Conservation (phyloP, 2,888 invertebrate species). For the Drosophila atroscutellata region DNA sequence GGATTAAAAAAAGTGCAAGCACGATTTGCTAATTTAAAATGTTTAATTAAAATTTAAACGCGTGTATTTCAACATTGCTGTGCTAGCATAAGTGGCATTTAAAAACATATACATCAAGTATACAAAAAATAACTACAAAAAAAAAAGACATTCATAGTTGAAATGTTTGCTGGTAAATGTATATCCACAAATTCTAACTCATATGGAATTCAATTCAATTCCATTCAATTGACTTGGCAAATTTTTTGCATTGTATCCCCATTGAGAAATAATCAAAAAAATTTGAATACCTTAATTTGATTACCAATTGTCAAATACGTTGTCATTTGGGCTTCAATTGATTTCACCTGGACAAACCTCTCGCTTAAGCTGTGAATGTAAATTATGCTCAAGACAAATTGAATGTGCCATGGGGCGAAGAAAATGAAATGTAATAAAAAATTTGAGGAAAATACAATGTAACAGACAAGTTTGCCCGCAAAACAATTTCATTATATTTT, state of each 20-base stretch:
- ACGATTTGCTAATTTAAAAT: constrained; percentile 20
- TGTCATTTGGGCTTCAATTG: constrained; percentile 22
- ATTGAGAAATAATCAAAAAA: constrained; percentile 42
- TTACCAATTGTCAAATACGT: constrained; percentile 39
- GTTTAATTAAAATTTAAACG: constrained; percentile 18
- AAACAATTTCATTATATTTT: constrained; percentile 51
- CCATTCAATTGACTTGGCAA: not conserved
- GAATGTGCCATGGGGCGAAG: constrained; percentile 38
- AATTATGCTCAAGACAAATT: constrained; percentile 63
- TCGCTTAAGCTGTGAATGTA: constrained; percentile 39
- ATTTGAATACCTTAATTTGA: constrained; percentile 35
- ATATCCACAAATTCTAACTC: constrained; percentile 5
- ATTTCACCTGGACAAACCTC: constrained; percentile 26
- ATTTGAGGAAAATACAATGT: constrained; percentile 6
- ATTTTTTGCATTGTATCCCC: constrained; percentile 17
- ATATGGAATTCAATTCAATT: constrained; percentile 25
- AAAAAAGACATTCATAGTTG: not conserved
- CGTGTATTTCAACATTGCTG: not conserved
- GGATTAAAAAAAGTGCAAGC: constrained; percentile 50
- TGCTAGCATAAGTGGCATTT: not conserved
- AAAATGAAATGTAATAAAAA: constrained; percentile 54
- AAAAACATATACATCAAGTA: not conserved
- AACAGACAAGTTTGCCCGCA: constrained; percentile 36
- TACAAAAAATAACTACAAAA: not conserved
- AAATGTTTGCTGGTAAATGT: not conserved